These are phyloP conservation scores for Rotaria magnacalcarata DNA, from an alignment of 2,888 invertebrate species.

Conservation along the genomic window DNA sequence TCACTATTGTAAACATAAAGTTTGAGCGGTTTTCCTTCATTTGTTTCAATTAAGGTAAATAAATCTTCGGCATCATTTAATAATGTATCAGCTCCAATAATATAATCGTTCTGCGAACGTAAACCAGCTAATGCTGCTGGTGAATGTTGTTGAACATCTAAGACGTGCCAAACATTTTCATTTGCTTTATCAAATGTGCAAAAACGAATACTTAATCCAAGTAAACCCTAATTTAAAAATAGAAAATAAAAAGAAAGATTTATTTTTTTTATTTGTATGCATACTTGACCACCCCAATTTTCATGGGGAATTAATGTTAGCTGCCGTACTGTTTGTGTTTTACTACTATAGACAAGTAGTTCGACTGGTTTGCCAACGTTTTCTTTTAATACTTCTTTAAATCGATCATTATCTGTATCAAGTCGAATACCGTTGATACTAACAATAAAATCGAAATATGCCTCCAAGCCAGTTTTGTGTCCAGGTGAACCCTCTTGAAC, in stretches of 20 bases:
- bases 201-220: constrained; percentile 65
- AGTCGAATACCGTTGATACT: constrained; percentile 87
- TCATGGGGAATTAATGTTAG: constrained; percentile 81
- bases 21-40: constrained; percentile 86
- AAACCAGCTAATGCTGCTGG: constrained; percentile 90
- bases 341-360: constrained; percentile 92
- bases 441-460: constrained; percentile 97
- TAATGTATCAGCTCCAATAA: constrained; percentile 88
- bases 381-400: constrained; percentile 83
- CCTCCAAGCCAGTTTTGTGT: constrained; percentile 86
- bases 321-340: constrained; percentile 83
- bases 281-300: constrained; percentile 88
- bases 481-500: constrained; percentile 97
- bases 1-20: constrained; percentile 93
- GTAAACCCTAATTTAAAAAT: constrained; percentile 12
- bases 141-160: constrained; percentile 93
- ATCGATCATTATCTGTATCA: constrained; percentile 92
- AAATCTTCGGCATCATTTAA: constrained; percentile 73
- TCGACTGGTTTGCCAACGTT: constrained; percentile 82
- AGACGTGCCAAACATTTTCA: constrained; percentile 98
- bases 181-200: constrained; percentile 99
- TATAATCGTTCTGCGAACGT: constrained; percentile 85
- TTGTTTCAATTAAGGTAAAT: constrained; percentile 89
- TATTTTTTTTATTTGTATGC: not conserved
- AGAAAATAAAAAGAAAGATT: not conserved